phyloP scores from a whole-genome alignment of 2,113 vertebrate species.

The Platysternon megacephalum region DNA sequence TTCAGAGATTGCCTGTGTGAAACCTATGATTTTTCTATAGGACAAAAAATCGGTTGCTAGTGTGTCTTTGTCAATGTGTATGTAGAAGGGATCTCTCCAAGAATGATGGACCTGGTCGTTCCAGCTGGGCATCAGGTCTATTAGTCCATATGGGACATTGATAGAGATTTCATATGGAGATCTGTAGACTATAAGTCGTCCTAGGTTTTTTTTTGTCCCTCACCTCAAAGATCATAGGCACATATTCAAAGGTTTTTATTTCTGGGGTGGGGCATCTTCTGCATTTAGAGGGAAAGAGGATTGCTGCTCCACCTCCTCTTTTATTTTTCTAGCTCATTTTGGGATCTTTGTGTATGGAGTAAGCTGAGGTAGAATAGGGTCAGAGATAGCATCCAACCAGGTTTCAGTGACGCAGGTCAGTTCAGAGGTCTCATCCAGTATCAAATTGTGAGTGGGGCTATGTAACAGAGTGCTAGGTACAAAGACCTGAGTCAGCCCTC shows the following conservation, averaged over 20 bases:
- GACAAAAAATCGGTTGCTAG: background rate
- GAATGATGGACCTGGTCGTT: background rate
- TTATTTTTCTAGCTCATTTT: slow-evolving; percentile 39
- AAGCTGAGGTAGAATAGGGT: slow-evolving; percentile 60
- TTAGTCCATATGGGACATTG: background rate
- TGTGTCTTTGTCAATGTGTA: background rate
- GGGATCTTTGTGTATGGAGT: slow-evolving; percentile 66
- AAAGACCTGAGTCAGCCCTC: too few relatives aligned
- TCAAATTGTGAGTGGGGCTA: slow-evolving; percentile 45
- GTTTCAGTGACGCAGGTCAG: slow-evolving; percentile 66
- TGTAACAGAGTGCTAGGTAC: too few relatives aligned
- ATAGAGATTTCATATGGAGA: background rate
- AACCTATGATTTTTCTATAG: background rate
- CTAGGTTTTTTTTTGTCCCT: background rate
- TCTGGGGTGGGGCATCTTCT: slow-evolving; percentile 4
- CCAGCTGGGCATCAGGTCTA: background rate
- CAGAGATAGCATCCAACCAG: slow-evolving; percentile 59
- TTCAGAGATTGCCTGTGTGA: background rate
- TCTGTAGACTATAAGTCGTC: background rate
- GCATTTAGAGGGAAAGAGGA: slow-evolving; percentile 3
- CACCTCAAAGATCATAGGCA: background rate
- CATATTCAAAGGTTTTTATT: slow-evolving; percentile 2
- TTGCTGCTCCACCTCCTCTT: slow-evolving; percentile 13
- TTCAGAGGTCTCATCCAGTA: slow-evolving; percentile 68
- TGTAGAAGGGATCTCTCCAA: background rate